Percentiles rank a stretch among this genome's conserved stretches.
phyloP scores from a whole-genome alignment of 2,888 invertebrate species.

The Barypeithes pellucidus region DNA sequence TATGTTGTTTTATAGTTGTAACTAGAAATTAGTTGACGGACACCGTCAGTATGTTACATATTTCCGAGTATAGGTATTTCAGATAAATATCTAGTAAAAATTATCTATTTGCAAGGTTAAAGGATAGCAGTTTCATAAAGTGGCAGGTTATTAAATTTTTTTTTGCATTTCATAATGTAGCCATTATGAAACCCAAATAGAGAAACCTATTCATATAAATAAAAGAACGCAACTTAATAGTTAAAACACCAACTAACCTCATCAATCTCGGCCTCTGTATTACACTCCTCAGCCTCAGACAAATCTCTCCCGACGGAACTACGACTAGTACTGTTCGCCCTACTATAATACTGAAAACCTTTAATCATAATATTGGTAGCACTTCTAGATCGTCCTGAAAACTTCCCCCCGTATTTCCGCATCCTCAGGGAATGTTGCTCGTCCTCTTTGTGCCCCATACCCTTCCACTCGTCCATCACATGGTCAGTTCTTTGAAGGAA shows the following conservation, averaged over 20 bases:
- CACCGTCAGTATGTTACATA: too few species aligned
- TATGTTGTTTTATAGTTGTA: too few species aligned
- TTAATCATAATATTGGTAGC: slow-evolving; percentile 89
- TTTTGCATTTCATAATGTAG: too few species aligned
- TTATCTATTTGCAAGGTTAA: too few species aligned
- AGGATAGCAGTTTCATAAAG: too few species aligned
- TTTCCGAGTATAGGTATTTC: too few species aligned
- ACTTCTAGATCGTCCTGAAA: slow-evolving; percentile 79
- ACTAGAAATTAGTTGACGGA: too few species aligned
- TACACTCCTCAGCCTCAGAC: slow-evolving; percentile 74
- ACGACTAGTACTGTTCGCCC: slow-evolving; percentile 74
- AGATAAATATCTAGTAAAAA: too few species aligned
- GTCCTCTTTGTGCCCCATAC: slow-evolving; percentile 77
- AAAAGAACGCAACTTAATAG: too few species aligned
- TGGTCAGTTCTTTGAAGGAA: slow-evolving; percentile 90
- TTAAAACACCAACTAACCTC: slow-evolving; percentile 72
- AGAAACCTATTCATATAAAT: too few species aligned
- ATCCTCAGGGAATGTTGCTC: slow-evolving; percentile 60
- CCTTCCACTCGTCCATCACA: slow-evolving; percentile 90
- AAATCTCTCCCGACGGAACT: slow-evolving; percentile 72
- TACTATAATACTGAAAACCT: slow-evolving; percentile 82
- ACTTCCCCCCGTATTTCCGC: slow-evolving; percentile 35
- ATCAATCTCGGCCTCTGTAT: slow-evolving; percentile 76
- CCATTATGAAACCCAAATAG: too few species aligned
- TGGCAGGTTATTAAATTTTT: too few species aligned